These are phyloP conservation scores for Agapornis canus DNA, from an alignment of 2,797 vertebrate genomes.

Conservation along the genomic window DNA sequence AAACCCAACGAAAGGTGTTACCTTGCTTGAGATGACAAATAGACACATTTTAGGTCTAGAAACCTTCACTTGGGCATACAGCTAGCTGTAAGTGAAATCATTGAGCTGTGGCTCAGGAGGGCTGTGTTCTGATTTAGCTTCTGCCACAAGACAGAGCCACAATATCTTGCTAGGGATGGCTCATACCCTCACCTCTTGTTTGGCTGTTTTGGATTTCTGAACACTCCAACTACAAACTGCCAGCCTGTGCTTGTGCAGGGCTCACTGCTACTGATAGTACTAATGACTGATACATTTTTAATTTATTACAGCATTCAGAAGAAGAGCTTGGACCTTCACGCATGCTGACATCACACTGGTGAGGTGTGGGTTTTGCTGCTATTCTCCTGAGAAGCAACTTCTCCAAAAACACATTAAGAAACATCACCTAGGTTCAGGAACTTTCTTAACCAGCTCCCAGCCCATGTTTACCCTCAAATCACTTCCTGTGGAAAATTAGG, in stretches of 20 bases:
- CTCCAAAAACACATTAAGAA: slow-evolving; percentile 73
- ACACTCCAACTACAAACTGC: background rate
- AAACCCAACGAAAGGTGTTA: background rate
- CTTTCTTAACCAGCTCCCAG: background rate
- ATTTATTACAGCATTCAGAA: slow-evolving; percentile 78
- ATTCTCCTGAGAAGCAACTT: slow-evolving; percentile 76
- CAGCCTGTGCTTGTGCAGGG: background rate
- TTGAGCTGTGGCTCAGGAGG: background rate
- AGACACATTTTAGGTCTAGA: background rate
- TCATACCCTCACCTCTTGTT: background rate
- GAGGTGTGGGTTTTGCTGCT: slow-evolving; percentile 75
- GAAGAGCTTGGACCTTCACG: slow-evolving; percentile 82
- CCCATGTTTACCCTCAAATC: background rate
- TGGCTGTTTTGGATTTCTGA: background rate
- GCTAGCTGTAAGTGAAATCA: background rate
- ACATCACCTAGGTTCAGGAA: slow-evolving; percentile 55
- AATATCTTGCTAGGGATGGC: background rate
- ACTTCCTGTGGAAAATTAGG: background rate
- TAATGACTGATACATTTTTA: background rate
- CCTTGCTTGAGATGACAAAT: background rate
- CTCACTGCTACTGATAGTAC: background rate
- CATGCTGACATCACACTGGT: slow-evolving; percentile 72
- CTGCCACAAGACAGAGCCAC: background rate
- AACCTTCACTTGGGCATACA: background rate
- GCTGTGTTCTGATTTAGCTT: background rate